Conservation (phyloP, 2,113 vertebrate species). For the Chaenocephalus aceratus region DNA sequence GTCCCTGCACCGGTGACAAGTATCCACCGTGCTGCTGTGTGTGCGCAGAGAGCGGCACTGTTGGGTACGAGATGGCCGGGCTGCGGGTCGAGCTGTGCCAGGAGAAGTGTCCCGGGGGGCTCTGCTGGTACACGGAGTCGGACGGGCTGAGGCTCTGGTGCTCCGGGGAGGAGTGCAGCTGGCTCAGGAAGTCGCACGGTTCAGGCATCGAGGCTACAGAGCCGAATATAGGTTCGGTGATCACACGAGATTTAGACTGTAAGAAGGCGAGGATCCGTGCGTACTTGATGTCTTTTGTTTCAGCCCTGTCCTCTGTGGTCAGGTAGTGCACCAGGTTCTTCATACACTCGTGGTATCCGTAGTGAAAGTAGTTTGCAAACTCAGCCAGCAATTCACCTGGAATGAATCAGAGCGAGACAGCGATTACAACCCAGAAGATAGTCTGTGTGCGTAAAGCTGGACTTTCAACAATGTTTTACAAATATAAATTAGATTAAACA, state of each 20-base stretch:
- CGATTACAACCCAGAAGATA: background rate
- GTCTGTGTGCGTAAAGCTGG: slow-evolving; percentile 42
- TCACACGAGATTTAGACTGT: slow-evolving; percentile 93
- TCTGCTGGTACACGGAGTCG: slow-evolving; percentile 88
- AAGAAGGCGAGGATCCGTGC: slow-evolving; percentile 96
- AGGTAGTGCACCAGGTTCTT: slow-evolving; percentile 98
- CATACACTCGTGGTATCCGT: slow-evolving; percentile 98
- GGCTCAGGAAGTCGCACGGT: slow-evolving; percentile 87
- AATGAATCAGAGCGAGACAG: slow-evolving; percentile 8
- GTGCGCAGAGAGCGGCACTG: slow-evolving; percentile 83
- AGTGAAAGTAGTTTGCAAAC: slow-evolving; percentile 99
- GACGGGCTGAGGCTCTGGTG: slow-evolving; percentile 85
- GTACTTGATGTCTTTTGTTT: slow-evolving; percentile 97
- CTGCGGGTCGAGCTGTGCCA: slow-evolving; percentile 89
- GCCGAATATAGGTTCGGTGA: slow-evolving; percentile 89
- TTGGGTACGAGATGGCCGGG: slow-evolving; percentile 86
- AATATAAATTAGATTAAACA: background rate
- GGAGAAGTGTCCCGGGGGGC: slow-evolving; percentile 86
- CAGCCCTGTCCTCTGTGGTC: slow-evolving; percentile 95
- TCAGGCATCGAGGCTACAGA: slow-evolving; percentile 85
- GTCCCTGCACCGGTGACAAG: slow-evolving; percentile 90
- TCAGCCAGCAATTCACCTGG: slow-evolving; percentile 93
- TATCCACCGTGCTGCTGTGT: slow-evolving; percentile 90
- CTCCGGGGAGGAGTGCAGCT: slow-evolving; percentile 88
- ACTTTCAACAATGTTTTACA: background rate